Evolutionary conservation across 2,888 invertebrate species (phyloP).

Genomic region (Eupithecia subfuscata): DNA sequence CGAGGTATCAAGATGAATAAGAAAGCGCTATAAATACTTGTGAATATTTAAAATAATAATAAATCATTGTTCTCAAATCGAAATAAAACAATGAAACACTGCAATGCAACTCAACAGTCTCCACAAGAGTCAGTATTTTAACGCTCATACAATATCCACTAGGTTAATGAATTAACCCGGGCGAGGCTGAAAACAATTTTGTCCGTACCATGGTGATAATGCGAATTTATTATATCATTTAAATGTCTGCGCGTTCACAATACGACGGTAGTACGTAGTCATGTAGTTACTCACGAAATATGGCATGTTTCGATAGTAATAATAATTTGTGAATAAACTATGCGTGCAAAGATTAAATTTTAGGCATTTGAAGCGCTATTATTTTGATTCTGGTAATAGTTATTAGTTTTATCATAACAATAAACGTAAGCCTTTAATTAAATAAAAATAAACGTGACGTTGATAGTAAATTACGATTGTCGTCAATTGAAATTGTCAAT

Average conservation of each 20-base stretch:
- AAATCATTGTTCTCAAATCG: not conserved
- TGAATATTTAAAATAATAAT: not conserved
- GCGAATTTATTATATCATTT: slow-evolving; percentile 80
- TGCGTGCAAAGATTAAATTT: not conserved
- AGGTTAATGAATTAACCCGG: slow-evolving; percentile 74
- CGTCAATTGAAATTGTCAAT: not conserved
- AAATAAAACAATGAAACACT: slow-evolving; percentile 19
- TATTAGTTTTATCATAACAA: not conserved
- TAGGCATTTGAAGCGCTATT: not conserved
- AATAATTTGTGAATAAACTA: not conserved
- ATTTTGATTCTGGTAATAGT: not conserved
- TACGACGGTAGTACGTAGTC: slow-evolving; percentile 15
- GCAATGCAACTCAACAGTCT: slow-evolving; percentile 21
- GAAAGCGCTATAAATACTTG: not conserved
- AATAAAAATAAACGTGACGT: not conserved
- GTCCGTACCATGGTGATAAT: slow-evolving; percentile 71
- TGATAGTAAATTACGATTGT: too few species aligned
- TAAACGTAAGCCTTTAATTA: not conserved
- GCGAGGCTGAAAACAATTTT: slow-evolving; percentile 74
- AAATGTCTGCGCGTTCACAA: slow-evolving; percentile 67
- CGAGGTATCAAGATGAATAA: too few species aligned
- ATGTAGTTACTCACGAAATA: not conserved
- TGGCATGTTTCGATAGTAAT: not conserved
- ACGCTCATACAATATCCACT: slow-evolving; percentile 62
- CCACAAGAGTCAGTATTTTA: slow-evolving; percentile 49